These are phyloP conservation scores for Phalacrocorax aristotelis DNA, from an alignment of 2,113 vertebrate species.

Conservation along the genomic window DNA sequence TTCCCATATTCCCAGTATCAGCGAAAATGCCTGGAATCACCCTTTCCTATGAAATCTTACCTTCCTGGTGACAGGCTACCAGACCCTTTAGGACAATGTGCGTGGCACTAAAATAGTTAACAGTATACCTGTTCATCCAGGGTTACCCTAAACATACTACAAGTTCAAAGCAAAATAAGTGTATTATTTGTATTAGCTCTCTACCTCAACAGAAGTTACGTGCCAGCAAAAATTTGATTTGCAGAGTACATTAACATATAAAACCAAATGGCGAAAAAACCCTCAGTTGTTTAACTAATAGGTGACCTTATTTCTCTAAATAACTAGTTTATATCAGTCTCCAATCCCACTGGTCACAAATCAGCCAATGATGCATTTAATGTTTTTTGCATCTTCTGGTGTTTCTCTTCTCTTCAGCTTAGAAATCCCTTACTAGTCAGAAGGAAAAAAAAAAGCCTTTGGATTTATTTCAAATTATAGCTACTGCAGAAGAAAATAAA, in stretches of 20 bases:
- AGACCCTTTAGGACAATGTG: background rate
- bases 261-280: background rate
- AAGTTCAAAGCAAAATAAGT: background rate
- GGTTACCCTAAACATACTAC: background rate
- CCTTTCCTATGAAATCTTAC: background rate
- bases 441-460: background rate
- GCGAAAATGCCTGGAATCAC: background rate
- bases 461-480: slow-evolving; percentile 20
- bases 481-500: background rate
- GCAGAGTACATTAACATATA: background rate
- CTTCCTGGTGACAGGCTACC: background rate
- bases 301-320: background rate
- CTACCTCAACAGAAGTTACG: background rate
- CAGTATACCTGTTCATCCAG: background rate
- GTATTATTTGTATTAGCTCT: background rate
- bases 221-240: background rate
- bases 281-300: background rate
- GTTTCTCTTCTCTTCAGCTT: background rate
- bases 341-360: background rate
- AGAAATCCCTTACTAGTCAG: background rate
- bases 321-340: background rate
- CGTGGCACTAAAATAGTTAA: background rate
- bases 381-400: background rate
- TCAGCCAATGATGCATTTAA: background rate
- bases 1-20: background rate